phyloP scores from a whole-genome alignment of 64 coral and sea anemone species.

The Pocillopora verrucosa region DNA sequence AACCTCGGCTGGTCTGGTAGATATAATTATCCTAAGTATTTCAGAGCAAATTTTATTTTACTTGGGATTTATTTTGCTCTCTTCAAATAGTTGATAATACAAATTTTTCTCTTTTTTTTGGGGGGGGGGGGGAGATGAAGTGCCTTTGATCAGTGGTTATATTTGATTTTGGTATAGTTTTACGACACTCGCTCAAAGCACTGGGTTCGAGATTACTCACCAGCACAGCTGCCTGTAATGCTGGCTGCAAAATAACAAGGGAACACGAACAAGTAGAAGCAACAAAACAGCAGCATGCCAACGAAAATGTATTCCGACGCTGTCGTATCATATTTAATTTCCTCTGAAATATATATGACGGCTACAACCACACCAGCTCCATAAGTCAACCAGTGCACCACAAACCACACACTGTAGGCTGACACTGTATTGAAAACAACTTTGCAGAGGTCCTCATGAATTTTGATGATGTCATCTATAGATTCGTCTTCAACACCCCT shows the following conservation, averaged over 20 bases:
- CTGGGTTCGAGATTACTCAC: background rate
- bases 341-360: background rate
- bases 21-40: no score
- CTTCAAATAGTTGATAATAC: no score
- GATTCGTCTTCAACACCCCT: background rate
- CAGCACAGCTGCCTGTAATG: background rate
- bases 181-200: no score
- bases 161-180: no score
- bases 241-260: background rate
- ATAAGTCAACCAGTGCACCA: slow-evolving; percentile 3
- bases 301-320: background rate
- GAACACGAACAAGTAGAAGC: background rate
- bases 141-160: no score
- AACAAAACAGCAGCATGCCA: background rate
- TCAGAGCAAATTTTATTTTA: no score
- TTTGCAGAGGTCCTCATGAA: background rate
- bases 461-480: slow-evolving; percentile 3
- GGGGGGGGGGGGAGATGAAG: no score
- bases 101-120: no score
- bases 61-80: no score
- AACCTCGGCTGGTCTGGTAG: no score
- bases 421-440: slow-evolving; percentile 9
- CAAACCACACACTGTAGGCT: slow-evolving; percentile 7
- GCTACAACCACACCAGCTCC: background rate
- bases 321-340: background rate